Evolutionary conservation across 2,888 invertebrate species (phyloP).

Genomic region (Odontothrips loti): DNA sequence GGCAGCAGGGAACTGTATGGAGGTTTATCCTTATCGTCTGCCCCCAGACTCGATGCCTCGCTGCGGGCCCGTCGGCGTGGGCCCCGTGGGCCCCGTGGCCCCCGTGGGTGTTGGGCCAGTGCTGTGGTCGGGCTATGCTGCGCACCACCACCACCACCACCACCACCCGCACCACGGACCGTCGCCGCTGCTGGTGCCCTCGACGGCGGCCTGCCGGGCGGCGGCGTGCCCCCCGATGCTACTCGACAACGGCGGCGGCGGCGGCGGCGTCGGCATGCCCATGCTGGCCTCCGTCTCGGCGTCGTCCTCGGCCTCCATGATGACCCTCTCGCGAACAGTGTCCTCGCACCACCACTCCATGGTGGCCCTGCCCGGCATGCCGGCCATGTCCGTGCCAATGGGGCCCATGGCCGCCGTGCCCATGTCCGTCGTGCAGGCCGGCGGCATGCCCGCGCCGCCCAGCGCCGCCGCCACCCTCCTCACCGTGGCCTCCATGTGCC

Average conservation of each 20-base stretch:
- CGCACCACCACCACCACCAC: no score
- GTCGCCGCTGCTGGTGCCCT: slow-evolving; percentile 1
- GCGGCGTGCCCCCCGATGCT: neutral
- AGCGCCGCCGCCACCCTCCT: neutral
- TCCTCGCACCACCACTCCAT: neutral
- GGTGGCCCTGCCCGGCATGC: neutral
- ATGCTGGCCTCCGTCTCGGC: neutral
- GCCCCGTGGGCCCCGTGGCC: no score
- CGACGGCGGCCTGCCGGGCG: neutral
- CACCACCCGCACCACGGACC: neutral
- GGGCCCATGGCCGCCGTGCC: neutral
- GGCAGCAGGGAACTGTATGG: no score
- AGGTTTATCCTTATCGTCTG: neutral
- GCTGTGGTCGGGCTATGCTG: neutral
- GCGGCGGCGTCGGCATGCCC: neutral
- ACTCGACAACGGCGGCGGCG: neutral
- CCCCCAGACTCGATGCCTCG: neutral
- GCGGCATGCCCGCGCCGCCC: neutral
- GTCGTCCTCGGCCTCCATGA: neutral
- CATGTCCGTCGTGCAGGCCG: neutral
- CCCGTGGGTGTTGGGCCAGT: neutral
- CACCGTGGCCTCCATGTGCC: slow-evolving; percentile 21
- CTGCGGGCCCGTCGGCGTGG: neutral
- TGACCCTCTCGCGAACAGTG: neutral
- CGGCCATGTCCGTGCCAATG: neutral